A percentile compares a stretch with the other conserved stretches of the same genome.
Conservation (phyloP, 2,888 invertebrate species). For the Cephus runcator region DNA sequence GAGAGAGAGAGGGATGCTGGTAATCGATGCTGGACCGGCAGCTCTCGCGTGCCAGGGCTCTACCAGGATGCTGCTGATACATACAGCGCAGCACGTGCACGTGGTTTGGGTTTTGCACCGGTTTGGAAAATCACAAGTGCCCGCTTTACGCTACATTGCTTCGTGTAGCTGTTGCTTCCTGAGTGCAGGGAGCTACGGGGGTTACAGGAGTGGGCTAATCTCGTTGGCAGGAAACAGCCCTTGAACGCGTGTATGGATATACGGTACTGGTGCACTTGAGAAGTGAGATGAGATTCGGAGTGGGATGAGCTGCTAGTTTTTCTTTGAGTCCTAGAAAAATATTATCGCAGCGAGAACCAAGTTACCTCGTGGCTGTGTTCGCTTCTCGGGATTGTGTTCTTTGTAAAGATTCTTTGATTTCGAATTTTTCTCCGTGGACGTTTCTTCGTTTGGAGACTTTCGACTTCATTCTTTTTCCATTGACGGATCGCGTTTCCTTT, state of each 20-base stretch:
- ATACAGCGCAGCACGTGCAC: neutral
- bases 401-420: neutral
- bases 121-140: neutral
- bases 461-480: constrained; percentile 51
- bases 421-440: neutral
- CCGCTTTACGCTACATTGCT: neutral
- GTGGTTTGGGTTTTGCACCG: neutral
- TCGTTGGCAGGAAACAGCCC: neutral
- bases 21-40: constrained; percentile 10
- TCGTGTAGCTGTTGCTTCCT: neutral
- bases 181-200: neutral
- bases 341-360: constrained; percentile 41
- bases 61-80: neutral
- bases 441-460: constrained; percentile 42
- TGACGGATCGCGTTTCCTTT: constrained; percentile 53
- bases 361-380: neutral
- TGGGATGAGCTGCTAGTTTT: constrained; percentile 18
- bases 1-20: constrained; percentile 2
- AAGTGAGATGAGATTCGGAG: neutral
- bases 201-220: neutral
- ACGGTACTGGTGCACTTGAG: neutral
- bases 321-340: constrained; percentile 47
- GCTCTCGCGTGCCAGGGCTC: neutral
- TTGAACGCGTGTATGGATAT: neutral
- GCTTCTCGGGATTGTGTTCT: neutral